phyloP scores from a whole-genome alignment of 2,797 vertebrate species.

The Hylomyscus alleni region DNA sequence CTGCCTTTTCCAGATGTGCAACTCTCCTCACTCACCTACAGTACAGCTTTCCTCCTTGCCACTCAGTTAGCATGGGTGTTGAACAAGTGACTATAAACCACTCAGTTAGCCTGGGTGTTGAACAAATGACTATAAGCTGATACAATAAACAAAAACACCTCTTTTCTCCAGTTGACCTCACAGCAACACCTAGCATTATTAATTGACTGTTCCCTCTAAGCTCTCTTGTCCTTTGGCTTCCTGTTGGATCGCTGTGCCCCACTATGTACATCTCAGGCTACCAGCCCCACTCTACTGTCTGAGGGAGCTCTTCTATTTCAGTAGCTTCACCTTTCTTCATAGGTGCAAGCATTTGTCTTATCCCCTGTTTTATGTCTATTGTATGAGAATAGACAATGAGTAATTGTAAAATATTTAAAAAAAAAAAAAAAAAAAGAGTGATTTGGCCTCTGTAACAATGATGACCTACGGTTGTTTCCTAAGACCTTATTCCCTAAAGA shows the following conservation, averaged over 20 bases:
- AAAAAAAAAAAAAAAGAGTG: neutral
- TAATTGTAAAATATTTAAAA: neutral
- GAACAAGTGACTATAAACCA: neutral
- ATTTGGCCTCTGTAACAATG: neutral
- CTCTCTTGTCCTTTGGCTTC: conserved; percentile 10
- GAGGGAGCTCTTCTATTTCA: neutral
- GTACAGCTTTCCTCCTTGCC: neutral
- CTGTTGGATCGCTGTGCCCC: neutral
- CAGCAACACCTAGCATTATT: neutral
- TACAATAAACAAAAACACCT: conserved; percentile 31
- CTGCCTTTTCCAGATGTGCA: neutral
- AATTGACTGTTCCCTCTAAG: neutral
- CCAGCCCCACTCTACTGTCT: neutral
- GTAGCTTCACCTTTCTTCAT: neutral
- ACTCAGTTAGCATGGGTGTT: conserved; percentile 19
- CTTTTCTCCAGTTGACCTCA: neutral
- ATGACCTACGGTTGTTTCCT: conserved; percentile 26
- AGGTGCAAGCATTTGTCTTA: neutral
- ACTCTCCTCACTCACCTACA: conserved; percentile 18
- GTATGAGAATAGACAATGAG: neutral
- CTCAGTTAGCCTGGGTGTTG: conserved; percentile 10
- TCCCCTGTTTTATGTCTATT: neutral
- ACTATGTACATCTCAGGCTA: neutral
- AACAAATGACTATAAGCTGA: conserved; percentile 49
- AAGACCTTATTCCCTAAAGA: conserved; percentile 4